Evolutionary conservation across 2,797 vertebrate species (phyloP).

Genomic region (Phaenicophaeus curvirostris): DNA sequence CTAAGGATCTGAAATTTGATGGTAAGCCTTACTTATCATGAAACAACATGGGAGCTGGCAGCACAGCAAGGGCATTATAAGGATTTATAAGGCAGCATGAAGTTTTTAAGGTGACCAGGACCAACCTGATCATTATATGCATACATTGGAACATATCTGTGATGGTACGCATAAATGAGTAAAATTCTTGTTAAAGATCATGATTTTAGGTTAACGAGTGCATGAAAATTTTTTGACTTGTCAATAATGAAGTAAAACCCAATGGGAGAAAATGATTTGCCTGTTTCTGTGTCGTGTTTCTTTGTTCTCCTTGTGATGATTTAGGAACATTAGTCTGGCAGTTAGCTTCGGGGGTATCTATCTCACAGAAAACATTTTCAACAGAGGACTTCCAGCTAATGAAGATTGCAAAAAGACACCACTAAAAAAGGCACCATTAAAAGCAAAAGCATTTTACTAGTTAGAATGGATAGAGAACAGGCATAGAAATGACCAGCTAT

Average conservation of each 20-base stretch:
- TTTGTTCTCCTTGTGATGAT: background rate
- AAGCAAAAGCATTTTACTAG: background rate
- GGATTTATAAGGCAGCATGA: background rate
- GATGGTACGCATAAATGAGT: background rate
- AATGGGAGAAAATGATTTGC: background rate
- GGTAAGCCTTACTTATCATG: background rate
- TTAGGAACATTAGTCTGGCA: background rate
- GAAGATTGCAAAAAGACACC: background rate
- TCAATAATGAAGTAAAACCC: background rate
- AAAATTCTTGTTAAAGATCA: background rate
- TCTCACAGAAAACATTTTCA: background rate
- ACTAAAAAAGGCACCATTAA: background rate
- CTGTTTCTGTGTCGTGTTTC: background rate
- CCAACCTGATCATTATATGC: background rate
- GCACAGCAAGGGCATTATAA: background rate
- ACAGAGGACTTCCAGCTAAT: background rate
- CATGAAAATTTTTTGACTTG: background rate
- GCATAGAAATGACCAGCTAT: background rate
- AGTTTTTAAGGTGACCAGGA: background rate
- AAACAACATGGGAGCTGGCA: background rate
- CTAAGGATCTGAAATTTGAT: background rate
- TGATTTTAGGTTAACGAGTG: background rate
- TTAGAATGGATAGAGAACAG: background rate
- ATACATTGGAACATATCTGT: background rate
- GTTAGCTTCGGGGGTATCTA: background rate